Conservation (phyloP, 1,140 invertebrate species). For the Branchinecta lindahli region DNA sequence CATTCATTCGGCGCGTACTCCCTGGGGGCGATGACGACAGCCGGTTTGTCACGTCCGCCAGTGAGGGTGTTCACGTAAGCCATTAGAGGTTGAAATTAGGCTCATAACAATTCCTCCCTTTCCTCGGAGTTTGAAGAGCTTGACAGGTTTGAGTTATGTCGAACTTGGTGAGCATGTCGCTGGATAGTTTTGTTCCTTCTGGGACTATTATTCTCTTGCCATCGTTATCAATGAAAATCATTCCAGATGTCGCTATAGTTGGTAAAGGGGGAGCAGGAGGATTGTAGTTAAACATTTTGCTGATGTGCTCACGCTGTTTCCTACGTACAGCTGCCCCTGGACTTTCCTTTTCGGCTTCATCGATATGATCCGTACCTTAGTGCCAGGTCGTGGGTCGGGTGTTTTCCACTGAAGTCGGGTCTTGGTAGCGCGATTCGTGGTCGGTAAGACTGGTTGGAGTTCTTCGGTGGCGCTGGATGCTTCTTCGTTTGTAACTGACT, state of each 20-base stretch:
- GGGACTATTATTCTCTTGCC: constrained; percentile 2
- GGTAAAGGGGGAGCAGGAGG: not conserved
- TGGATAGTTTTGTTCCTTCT: not conserved
- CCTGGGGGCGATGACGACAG: not conserved
- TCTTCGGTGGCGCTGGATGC: not conserved
- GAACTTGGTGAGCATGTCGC: constrained; percentile 1
- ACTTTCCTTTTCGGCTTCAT: not conserved
- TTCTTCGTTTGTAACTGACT: not conserved
- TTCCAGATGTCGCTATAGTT: constrained; percentile 3
- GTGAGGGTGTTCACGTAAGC: not conserved
- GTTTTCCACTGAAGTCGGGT: not conserved
- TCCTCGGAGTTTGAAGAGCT: not conserved
- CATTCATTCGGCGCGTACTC: not conserved
- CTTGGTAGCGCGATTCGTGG: not conserved
- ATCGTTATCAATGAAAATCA: not conserved
- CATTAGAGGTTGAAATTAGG: not conserved
- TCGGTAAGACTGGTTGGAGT: not conserved
- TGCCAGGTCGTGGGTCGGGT: not conserved
- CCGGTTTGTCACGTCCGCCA: not conserved
- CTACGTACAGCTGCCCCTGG: not conserved
- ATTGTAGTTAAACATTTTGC: not conserved
- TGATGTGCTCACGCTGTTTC: not conserved
- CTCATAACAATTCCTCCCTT: not conserved
- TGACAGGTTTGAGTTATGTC: not conserved
- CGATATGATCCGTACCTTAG: constrained; percentile 7